Evolutionary conservation across 2,113 vertebrate genomes (phyloP).

Genomic region (Scomber scombrus): DNA sequence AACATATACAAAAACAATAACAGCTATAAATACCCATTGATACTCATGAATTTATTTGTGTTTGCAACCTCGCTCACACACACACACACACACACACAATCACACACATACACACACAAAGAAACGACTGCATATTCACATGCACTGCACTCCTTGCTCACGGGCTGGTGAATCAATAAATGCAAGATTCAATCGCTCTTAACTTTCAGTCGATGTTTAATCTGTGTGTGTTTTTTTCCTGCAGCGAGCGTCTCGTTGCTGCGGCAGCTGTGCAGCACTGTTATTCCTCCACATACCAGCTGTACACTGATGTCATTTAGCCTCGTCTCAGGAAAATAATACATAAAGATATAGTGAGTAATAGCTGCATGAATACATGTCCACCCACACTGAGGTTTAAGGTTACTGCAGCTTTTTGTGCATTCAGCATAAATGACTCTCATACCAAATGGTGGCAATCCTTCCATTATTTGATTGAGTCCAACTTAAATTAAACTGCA

Average conservation of each 20-base stretch:
- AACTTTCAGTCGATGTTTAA: slow-evolving; percentile 27
- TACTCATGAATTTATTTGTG: not conserved
- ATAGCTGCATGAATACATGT: not conserved
- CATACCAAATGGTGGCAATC: too few relatives aligned
- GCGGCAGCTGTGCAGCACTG: not conserved
- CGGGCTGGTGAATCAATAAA: slow-evolving; percentile 32
- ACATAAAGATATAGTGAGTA: not conserved
- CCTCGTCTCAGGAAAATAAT: slow-evolving; percentile 2
- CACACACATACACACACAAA: not conserved
- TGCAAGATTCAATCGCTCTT: slow-evolving; percentile 19
- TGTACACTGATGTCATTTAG: not conserved
- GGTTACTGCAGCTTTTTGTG: not conserved
- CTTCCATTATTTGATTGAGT: too few relatives aligned
- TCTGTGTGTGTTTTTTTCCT: slow-evolving; percentile 7
- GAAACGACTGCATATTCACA: not conserved
- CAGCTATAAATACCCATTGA: not conserved
- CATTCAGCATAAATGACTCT: too few relatives aligned
- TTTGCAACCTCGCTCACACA: too few relatives aligned
- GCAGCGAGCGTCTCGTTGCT: not conserved
- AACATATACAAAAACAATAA: not conserved
- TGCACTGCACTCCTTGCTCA: not conserved
- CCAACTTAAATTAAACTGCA: too few relatives aligned
- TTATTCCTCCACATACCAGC: not conserved
- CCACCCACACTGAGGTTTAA: not conserved
- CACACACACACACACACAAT: not conserved